Evolutionary conservation across 2,113 vertebrate species (phyloP).

Genomic region (Cheilinus undulatus): DNA sequence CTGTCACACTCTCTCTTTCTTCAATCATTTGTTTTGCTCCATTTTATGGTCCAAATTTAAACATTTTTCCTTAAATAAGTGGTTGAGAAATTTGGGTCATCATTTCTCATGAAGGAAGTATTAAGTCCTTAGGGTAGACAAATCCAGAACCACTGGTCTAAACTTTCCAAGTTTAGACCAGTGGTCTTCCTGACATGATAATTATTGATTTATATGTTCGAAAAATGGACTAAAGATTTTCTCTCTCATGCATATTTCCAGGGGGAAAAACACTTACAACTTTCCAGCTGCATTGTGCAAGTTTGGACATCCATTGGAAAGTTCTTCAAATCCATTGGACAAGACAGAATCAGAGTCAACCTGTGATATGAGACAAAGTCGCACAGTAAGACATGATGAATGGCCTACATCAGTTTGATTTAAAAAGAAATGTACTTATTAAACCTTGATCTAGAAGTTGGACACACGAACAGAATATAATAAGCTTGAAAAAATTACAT

Average conservation of each 20-base stretch:
- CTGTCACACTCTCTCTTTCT: too few species aligned
- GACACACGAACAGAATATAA: conserved; percentile 9
- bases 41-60: too few species aligned
- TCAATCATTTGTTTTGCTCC: too few species aligned
- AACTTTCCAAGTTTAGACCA: too few species aligned
- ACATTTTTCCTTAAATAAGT: too few species aligned
- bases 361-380: conserved; percentile 69
- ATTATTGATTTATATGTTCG: too few species aligned
- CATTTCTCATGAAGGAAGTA: too few species aligned
- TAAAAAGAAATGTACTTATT: conserved; percentile 24
- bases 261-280: conserved; percentile 87
- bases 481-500: conserved; percentile 52
- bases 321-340: conserved; percentile 99
- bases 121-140: too few species aligned
- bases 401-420: conserved; percentile 1
- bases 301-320: conserved; percentile 99
- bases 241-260: background rate
- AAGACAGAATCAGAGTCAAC: conserved; percentile 96
- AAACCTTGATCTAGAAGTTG: conserved; percentile 4
- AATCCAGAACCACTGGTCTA: too few species aligned
- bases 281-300: conserved; percentile 98
- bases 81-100: too few species aligned
- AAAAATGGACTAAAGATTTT: too few species aligned
- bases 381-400: conserved; percentile 1
- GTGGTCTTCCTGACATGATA: too few species aligned